Conservation (phyloP, 2,797 vertebrate genomes). For the Echeneis naucrates region DNA sequence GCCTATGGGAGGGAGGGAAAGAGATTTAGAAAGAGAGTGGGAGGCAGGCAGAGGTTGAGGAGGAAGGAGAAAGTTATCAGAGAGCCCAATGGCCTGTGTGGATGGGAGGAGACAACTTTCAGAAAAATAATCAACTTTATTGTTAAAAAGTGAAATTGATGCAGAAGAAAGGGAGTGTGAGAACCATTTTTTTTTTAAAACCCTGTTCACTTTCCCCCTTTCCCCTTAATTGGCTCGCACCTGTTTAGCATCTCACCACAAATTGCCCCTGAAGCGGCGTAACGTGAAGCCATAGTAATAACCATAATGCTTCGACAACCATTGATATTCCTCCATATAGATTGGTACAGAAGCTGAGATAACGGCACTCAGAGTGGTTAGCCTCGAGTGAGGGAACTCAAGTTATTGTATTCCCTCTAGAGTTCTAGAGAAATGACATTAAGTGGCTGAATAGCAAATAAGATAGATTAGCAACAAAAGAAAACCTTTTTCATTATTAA, state of each 20-base stretch:
- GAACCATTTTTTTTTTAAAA: neutral
- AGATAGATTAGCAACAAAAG: conserved; percentile 80
- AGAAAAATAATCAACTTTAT: neutral
- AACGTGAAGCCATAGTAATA: conserved; percentile 75
- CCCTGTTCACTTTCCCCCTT: conserved; percentile 3
- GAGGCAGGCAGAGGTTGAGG: conserved; percentile 44
- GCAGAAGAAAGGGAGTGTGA: neutral
- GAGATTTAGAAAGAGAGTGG: conserved; percentile 14
- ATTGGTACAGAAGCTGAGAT: conserved; percentile 48
- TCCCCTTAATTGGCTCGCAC: conserved; percentile 49
- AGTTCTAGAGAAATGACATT: conserved; percentile 72
- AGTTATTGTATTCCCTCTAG: conserved; percentile 79
- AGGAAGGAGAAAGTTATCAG: conserved; percentile 43
- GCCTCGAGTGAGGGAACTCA: conserved; percentile 67
- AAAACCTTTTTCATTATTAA: conserved; percentile 79
- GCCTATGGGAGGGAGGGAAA: conserved; percentile 47
- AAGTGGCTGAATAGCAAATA: conserved; percentile 80
- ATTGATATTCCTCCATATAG: conserved; percentile 80
- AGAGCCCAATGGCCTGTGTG: neutral
- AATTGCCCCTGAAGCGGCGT: conserved; percentile 57
- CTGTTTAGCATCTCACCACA: conserved; percentile 58
- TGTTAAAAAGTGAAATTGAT: neutral
- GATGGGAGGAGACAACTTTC: neutral
- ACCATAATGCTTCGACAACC: conserved; percentile 72
- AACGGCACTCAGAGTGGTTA: conserved; percentile 43